These are phyloP conservation scores for Megalops cyprinoides DNA, from an alignment of 2,797 vertebrate species.

Conservation along the genomic window DNA sequence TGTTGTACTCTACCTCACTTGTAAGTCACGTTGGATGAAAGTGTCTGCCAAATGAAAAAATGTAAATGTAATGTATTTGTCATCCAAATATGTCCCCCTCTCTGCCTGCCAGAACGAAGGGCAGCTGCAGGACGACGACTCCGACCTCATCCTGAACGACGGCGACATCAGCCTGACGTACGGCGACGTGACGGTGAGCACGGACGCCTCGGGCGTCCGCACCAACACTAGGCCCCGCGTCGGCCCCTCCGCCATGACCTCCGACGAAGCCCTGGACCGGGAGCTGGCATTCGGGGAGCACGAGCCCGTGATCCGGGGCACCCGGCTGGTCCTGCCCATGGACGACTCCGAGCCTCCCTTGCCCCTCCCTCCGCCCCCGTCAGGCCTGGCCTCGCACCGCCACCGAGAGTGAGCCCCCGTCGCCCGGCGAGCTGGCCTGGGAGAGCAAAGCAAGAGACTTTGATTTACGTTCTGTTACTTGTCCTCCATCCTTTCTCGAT, in stretches of 20 bases:
- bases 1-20: too few relatives aligned
- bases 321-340: conserved; percentile 88
- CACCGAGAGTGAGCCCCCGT: conserved; percentile 61
- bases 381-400: conserved; percentile 67
- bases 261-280: conserved; percentile 79
- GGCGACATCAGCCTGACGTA: conserved; percentile 87
- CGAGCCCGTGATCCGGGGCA: conserved; percentile 86
- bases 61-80: too few relatives aligned
- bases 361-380: conserved; percentile 64
- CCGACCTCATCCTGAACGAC: conserved; percentile 88
- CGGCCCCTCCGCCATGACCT: conserved; percentile 52
- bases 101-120: conserved; percentile 83
- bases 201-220: conserved; percentile 71
- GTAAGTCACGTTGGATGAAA: too few relatives aligned
- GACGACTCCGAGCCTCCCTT: conserved; percentile 82
- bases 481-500: neutral
- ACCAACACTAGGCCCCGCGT: conserved; percentile 63
- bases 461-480: neutral
- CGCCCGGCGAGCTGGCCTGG: neutral
- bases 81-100: neutral
- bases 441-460: neutral
- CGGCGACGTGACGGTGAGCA: conserved; percentile 85
- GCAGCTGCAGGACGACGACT: conserved; percentile 86
- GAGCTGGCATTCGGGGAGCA: conserved; percentile 83
- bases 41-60: too few relatives aligned